phyloP scores from a whole-genome alignment of 2,888 invertebrate species.

The Andrena fulva region DNA sequence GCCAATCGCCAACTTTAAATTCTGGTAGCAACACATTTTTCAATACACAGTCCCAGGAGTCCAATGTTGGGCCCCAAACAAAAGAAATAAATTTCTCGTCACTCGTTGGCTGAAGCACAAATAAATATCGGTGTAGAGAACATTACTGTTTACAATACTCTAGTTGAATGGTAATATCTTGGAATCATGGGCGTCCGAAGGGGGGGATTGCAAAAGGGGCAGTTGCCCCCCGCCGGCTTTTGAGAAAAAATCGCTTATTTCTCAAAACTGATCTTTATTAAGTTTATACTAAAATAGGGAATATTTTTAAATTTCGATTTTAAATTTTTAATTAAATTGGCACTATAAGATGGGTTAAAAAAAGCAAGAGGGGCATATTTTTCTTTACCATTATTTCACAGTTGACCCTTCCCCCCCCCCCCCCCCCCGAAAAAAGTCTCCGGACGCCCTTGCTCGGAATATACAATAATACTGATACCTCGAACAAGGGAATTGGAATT shows the following conservation, averaged over 20 bases:
- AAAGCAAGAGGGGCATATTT: neutral
- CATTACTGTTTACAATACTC: neutral
- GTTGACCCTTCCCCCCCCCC: too few species aligned
- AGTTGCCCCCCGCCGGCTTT: too few species aligned
- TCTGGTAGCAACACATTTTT: conserved; percentile 85
- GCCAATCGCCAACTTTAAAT: conserved; percentile 87
- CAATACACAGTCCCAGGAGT: conserved; percentile 87
- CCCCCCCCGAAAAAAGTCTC: too few species aligned
- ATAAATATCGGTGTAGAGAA: neutral
- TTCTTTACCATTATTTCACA: too few species aligned
- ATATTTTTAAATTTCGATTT: too few species aligned
- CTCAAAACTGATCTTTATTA: too few species aligned
- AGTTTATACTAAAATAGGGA: too few species aligned
- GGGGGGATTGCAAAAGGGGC: too few species aligned
- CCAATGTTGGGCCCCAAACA: conserved; percentile 89
- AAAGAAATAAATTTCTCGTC: conserved; percentile 75
- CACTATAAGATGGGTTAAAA: neutral
- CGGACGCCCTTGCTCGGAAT: neutral
- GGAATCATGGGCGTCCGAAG: neutral
- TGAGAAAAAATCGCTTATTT: too few species aligned
- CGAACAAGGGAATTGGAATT: conserved; percentile 67
- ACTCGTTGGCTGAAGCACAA: conserved; percentile 52
- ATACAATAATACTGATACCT: conserved; percentile 45
- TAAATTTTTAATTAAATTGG: too few species aligned
- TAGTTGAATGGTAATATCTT: neutral